phyloP scores from a whole-genome alignment of 2,797 vertebrate genomes.

The Enteromius paludinosus region DNA sequence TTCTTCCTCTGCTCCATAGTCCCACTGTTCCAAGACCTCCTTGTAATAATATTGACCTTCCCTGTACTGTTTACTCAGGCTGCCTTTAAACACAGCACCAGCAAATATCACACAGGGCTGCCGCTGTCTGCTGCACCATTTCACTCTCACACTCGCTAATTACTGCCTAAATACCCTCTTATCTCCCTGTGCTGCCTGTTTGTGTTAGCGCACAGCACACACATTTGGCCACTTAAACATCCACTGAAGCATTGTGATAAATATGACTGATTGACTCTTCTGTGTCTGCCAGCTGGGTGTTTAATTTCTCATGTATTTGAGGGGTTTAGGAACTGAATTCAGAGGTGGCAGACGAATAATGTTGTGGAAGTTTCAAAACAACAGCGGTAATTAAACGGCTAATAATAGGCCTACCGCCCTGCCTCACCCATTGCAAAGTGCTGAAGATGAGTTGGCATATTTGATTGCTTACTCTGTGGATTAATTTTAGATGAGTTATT shows the following conservation, averaged over 20 bases:
- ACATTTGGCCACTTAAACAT: slow-evolving; percentile 63
- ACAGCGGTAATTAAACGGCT: background rate
- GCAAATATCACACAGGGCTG: slow-evolving; percentile 77
- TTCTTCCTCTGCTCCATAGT: slow-evolving; percentile 60
- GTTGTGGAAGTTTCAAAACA: slow-evolving; percentile 15
- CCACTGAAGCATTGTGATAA: slow-evolving; percentile 57
- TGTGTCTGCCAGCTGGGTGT: slow-evolving; percentile 41
- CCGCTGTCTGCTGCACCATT: slow-evolving; percentile 64
- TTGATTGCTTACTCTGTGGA: background rate
- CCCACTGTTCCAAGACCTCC: slow-evolving; percentile 65
- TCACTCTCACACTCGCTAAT: slow-evolving; percentile 73
- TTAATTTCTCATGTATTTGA: slow-evolving; percentile 30
- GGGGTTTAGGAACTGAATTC: slow-evolving; percentile 20
- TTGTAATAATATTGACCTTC: slow-evolving; percentile 83
- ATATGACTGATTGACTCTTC: slow-evolving; percentile 58
- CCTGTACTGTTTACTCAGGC: slow-evolving; percentile 75
- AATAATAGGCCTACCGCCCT: background rate
- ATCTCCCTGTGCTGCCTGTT: slow-evolving; percentile 71
- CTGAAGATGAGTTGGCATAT: background rate
- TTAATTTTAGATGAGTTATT: slow-evolving; percentile 2
- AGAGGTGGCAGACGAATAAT: slow-evolving; percentile 22
- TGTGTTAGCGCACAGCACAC: slow-evolving; percentile 69
- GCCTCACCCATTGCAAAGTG: background rate
- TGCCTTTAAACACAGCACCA: slow-evolving; percentile 77
- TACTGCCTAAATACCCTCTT: slow-evolving; percentile 73